phyloP scores from a whole-genome alignment of 2,113 vertebrate species.

The Equus przewalskii region DNA sequence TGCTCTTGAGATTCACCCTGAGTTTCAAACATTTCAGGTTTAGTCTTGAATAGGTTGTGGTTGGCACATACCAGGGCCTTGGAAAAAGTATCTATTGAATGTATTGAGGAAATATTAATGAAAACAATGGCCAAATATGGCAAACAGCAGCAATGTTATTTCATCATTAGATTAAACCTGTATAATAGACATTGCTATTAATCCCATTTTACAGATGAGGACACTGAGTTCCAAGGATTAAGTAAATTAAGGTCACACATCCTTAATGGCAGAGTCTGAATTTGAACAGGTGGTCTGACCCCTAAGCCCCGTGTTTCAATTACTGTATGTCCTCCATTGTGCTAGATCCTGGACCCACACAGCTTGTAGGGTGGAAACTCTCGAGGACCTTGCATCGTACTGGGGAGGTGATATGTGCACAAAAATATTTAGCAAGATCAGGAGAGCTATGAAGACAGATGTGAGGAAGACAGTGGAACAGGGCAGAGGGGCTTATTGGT shows the following conservation, averaged over 20 bases:
- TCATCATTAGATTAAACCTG: neutral
- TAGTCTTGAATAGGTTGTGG: neutral
- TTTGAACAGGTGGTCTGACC: neutral
- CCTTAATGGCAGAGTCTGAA: neutral
- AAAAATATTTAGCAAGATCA: neutral
- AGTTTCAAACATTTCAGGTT: neutral
- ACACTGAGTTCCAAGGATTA: neutral
- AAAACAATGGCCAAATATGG: slow-evolving; percentile 16
- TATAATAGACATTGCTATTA: neutral
- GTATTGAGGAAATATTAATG: neutral
- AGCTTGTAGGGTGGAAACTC: too few relatives aligned
- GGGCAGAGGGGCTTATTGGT: neutral
- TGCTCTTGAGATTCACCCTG: neutral
- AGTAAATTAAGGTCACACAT: neutral
- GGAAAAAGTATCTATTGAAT: neutral
- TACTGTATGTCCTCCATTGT: rapidly evolving
- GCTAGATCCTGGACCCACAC: neutral
- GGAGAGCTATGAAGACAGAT: neutral
- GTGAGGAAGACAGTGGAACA: neutral
- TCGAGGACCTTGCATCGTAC: neutral
- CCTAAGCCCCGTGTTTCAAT: neutral
- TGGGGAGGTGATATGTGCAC: neutral
- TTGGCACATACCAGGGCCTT: neutral
- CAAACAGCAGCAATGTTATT: neutral
- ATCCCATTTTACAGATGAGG: neutral